Evolutionary conservation across 1,140 invertebrate species (phyloP), one percentile per base, ranked within the genome.

Genomic region (Hypothenemus hampei): DNA sequence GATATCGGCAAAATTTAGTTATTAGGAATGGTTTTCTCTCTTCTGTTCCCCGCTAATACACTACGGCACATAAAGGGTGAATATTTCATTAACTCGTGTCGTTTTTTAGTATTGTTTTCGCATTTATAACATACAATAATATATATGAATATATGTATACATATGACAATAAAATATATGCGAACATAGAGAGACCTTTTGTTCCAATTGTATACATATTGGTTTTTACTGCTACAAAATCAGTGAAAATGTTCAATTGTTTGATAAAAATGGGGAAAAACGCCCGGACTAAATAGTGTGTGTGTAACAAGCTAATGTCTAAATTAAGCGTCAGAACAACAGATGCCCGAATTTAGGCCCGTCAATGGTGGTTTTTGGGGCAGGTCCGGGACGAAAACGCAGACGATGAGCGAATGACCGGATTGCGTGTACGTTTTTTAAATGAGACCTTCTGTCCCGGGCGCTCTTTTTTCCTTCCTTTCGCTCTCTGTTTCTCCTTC

Each of bases 1-100:
- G n/a, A 10, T 48, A 41, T 47, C 53, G 18, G 20, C 36, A 40
- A 56, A 56, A 56, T 56, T 56, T 56, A 40, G 44, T 56, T n/a
- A n/a, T n/a, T n/a, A n/a, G n/a, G n/a, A n/a, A n/a, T n/a, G n/a
- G n/a, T n/a, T n/a, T n/a, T n/a, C n/a, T n/a, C n/a, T n/a, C n/a
- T n/a, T n/a, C n/a, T n/a, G n/a, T n/a, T n/a, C n/a, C n/a, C n/a
- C n/a, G n/a, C n/a, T n/a, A n/a, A n/a, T n/a, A n/a, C n/a, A n/a
- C n/a, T n/a, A n/a, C n/a, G n/a, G n/a, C n/a, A n/a, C n/a, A 21
- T 20, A 40, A 24, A 33, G 36, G 20, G 40, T 44, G 16, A 53
- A 44, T 44, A 53, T 53, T 53, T 53, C 39, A 53, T 36, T 36
- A 11, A n/a, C 7, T n/a, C n/a, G n/a, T 37, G 36, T 51, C 49